Percentiles rank a stretch among this genome's conserved stretches.
Evolutionary conservation across 2,888 invertebrate species (phyloP).

Genomic region (Stenurella melanura): DNA sequence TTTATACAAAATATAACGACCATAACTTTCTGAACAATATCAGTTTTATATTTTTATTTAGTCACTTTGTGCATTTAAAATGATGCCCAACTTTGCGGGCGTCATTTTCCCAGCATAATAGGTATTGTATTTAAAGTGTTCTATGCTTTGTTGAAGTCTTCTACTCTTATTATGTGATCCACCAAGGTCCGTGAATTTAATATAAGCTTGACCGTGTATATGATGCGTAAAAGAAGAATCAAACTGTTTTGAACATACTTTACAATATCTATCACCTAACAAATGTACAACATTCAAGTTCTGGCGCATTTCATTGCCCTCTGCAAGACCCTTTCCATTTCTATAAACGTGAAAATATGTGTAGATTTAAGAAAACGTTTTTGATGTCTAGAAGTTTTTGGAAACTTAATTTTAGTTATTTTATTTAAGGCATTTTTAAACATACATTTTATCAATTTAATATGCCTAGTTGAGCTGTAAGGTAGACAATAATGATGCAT

Average conservation of each 20-base stretch:
- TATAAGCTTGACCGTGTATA: neutral
- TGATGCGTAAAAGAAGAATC: constrained; percentile 10
- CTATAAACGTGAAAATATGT: neutral
- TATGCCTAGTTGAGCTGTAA: too few relatives aligned
- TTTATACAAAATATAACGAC: neutral
- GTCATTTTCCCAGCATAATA: too few relatives aligned
- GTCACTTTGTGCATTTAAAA: too few relatives aligned
- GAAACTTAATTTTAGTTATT: too few relatives aligned
- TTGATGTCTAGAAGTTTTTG: neutral
- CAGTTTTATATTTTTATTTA: too few relatives aligned
- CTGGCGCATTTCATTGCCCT: constrained; percentile 16
- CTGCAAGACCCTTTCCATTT: constrained; percentile 29
- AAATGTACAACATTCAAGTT: constrained; percentile 23
- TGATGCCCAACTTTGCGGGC: too few relatives aligned
- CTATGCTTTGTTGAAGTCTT: too few relatives aligned
- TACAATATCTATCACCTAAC: constrained; percentile 18
- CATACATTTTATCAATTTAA: too few relatives aligned
- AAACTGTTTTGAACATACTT: neutral
- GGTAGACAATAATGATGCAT: too few relatives aligned
- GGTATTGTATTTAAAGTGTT: too few relatives aligned
- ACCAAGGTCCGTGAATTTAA: neutral
- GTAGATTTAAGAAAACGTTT: neutral
- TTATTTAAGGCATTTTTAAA: too few relatives aligned
- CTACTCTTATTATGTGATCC: too few relatives aligned
- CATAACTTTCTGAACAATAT: neutral